phyloP scores from a whole-genome alignment of 2,888 invertebrate genomes.

The Schrankia costaestrigalis region DNA sequence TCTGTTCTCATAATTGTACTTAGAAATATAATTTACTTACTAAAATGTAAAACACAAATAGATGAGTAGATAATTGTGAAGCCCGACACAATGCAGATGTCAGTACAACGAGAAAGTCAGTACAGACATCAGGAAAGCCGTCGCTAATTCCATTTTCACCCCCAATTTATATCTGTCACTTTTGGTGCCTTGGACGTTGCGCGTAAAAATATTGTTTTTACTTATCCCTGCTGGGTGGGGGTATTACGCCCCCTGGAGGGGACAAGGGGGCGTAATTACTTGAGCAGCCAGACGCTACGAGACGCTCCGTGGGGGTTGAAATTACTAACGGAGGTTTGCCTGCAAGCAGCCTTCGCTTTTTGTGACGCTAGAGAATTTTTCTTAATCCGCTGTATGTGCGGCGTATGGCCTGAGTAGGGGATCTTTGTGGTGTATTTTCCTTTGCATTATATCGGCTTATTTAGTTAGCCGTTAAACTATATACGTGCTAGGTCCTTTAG shows the following conservation, averaged over 20 bases:
- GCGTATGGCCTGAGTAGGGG: constrained; percentile 23
- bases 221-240: constrained; percentile 63
- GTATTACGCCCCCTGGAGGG: constrained; percentile 24
- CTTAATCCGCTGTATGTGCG: constrained; percentile 48
- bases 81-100: constrained; percentile 10
- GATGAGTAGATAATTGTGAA: not conserved
- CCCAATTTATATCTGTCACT: constrained; percentile 78
- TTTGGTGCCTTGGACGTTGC: constrained; percentile 66
- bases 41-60: too few relatives aligned
- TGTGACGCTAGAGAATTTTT: constrained; percentile 58
- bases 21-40: too few relatives aligned
- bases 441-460: constrained; percentile 7
- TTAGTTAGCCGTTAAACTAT: not conserved
- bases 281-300: constrained; percentile 66
- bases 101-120: constrained; percentile 41
- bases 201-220: constrained; percentile 80
- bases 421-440: constrained; percentile 22
- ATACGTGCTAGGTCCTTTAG: not conserved
- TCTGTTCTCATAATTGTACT: too few relatives aligned
- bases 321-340: constrained; percentile 57
- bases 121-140: constrained; percentile 51
- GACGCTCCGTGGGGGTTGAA: constrained; percentile 59
- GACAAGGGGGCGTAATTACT: constrained; percentile 69
- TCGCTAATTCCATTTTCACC: constrained; percentile 71
- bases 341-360: constrained; percentile 53